Conservation (phyloP, 2,888 invertebrate genomes). For the Tanytarsus gracilentus region DNA sequence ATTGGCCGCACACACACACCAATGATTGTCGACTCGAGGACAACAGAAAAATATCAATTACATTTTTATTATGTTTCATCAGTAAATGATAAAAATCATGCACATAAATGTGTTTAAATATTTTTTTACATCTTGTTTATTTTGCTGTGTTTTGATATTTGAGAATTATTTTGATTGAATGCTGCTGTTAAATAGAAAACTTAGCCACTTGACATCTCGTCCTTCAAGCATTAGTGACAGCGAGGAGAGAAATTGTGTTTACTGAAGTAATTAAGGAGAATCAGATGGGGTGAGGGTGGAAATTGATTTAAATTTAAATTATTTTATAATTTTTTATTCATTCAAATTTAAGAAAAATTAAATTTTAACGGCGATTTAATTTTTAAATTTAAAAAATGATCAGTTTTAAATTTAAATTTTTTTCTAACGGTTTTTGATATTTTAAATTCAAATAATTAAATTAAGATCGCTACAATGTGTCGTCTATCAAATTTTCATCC, state of each 20-base stretch:
- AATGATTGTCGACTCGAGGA: neutral
- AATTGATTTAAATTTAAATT: no score
- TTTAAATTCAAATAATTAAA: no score
- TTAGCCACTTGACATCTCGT: conserved; percentile 13
- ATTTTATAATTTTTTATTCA: no score
- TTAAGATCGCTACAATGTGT: no score
- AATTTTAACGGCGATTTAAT: no score
- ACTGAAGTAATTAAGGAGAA: conserved; percentile 21
- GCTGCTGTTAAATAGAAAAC: neutral
- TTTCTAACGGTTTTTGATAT: no score
- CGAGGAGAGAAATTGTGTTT: conserved; percentile 12
- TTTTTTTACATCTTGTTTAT: neutral
- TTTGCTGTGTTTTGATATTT: conserved; percentile 12
- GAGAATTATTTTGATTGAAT: conserved; percentile 24
- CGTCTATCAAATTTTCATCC: neutral
- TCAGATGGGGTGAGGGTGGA: no score
- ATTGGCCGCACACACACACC: neutral
- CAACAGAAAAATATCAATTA: conserved; percentile 18
- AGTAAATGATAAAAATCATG: neutral
- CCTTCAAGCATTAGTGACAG: neutral
- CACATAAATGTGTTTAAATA: neutral
- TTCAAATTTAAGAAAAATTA: no score
- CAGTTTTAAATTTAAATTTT: no score
- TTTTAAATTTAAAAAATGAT: no score
- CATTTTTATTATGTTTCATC: neutral